These are phyloP conservation scores for Silurus meridionalis DNA, from an alignment of 2,113 vertebrate genomes.

Conservation along the genomic window DNA sequence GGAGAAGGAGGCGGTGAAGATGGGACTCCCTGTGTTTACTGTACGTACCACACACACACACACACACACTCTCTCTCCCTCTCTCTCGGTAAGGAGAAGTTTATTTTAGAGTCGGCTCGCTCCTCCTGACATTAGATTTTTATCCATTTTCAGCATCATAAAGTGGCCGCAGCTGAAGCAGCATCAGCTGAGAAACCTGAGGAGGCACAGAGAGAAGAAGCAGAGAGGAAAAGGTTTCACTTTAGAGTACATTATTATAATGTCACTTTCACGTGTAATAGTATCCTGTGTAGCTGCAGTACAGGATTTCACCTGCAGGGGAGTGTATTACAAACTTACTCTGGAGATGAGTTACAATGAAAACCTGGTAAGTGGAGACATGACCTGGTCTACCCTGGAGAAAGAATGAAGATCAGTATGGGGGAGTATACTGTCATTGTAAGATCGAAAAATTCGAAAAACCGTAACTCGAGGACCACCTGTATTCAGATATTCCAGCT, in stretches of 20 bases:
- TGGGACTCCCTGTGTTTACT: slow-evolving; percentile 89
- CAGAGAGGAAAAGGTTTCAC: slow-evolving; percentile 15
- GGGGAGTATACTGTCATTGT: too few relatives aligned
- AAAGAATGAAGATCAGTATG: too few relatives aligned
- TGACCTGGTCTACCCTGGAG: too few relatives aligned
- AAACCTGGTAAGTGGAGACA: too few relatives aligned
- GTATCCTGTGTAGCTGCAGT: not conserved
- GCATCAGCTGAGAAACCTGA: not conserved
- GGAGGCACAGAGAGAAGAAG: not conserved
- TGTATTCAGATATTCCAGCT: too few relatives aligned
- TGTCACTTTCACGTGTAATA: too few relatives aligned
- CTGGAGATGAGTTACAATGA: too few relatives aligned
- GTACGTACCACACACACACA: slow-evolving; percentile 60
- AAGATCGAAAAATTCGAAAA: too few relatives aligned
- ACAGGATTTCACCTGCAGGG: not conserved
- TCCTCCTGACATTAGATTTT: not conserved
- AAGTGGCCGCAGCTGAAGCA: slow-evolving; percentile 2
- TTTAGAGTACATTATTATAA: too few relatives aligned
- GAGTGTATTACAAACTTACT: too few relatives aligned
- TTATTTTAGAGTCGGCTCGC: not conserved
- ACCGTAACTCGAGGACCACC: too few relatives aligned
- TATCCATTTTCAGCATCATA: slow-evolving; percentile 13
- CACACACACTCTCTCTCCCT: too few relatives aligned
- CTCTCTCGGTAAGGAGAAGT: not conserved
- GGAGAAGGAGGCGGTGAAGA: slow-evolving; percentile 86